Evolutionary conservation across 1,140 invertebrate genomes (phyloP).

Genomic region (Halesus radiatus): DNA sequence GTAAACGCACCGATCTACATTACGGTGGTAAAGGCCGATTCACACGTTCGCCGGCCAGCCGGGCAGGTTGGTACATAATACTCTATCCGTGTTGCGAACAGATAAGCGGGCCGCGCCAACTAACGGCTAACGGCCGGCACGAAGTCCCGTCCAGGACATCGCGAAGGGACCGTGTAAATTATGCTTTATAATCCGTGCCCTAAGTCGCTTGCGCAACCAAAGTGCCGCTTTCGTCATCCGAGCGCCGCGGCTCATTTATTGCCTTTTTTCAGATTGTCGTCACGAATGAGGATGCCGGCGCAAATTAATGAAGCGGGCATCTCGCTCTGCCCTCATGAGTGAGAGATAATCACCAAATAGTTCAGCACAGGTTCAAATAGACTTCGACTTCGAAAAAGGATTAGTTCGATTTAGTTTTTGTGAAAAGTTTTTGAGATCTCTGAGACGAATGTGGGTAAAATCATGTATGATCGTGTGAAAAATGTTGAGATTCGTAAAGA

Average conservation of each 20-base stretch:
- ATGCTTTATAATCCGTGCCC: constrained; percentile 9
- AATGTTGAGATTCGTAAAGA: too few relatives aligned
- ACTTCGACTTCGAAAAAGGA: too few relatives aligned
- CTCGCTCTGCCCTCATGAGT: too few relatives aligned
- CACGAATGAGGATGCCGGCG: too few relatives aligned
- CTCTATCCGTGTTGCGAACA: background rate
- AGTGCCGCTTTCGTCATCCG: background rate
- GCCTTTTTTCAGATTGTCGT: too few relatives aligned
- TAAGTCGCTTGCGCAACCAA: background rate
- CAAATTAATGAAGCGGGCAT: too few relatives aligned
- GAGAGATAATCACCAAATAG: too few relatives aligned
- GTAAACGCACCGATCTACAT: constrained; percentile 8
- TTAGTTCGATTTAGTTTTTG: too few relatives aligned
- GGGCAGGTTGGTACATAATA: constrained; percentile 15
- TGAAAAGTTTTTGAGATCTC: too few relatives aligned
- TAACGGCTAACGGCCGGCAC: constrained; percentile 30
- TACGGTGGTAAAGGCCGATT: constrained; percentile 16
- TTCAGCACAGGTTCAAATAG: too few relatives aligned
- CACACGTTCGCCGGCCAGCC: constrained; percentile 11
- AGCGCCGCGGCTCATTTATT: background rate
- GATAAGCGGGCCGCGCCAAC: constrained; percentile 26
- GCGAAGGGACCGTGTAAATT: constrained; percentile 22
- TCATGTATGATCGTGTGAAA: too few relatives aligned
- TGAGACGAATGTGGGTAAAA: too few relatives aligned
- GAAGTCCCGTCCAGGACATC: constrained; percentile 21